These are phyloP conservation scores for Xestobium rufovillosum DNA, from an alignment of 2,888 invertebrate species.

Conservation along the genomic window DNA sequence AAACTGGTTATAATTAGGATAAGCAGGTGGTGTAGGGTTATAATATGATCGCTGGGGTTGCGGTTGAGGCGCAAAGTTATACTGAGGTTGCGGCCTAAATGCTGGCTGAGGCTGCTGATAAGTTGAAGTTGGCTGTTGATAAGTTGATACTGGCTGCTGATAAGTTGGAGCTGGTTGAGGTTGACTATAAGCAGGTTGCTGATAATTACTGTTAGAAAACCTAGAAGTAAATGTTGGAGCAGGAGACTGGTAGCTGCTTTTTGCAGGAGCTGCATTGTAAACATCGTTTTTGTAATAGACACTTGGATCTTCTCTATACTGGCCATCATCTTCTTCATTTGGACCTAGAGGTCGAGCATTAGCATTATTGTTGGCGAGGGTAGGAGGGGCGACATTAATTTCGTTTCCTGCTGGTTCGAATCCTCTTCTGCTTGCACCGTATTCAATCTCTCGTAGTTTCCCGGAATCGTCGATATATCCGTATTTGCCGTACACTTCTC, in stretches of 20 bases:
- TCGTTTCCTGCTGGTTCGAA: slow-evolving; percentile 71
- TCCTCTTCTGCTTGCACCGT: slow-evolving; percentile 74
- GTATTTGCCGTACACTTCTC: slow-evolving; percentile 82
- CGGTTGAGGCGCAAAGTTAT: slow-evolving; percentile 34
- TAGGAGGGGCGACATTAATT: slow-evolving; percentile 79
- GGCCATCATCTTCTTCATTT: slow-evolving; percentile 74
- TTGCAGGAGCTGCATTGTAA: slow-evolving; percentile 33
- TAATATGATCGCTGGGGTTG: slow-evolving; percentile 16
- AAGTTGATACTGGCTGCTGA: slow-evolving; percentile 20
- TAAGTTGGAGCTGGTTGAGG: slow-evolving; percentile 28
- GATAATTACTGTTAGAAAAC: slow-evolving; percentile 4
- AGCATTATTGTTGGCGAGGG: slow-evolving; percentile 49
- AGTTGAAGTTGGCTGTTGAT: slow-evolving; percentile 31
- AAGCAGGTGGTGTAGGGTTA: slow-evolving; percentile 27
- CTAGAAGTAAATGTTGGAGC: slow-evolving; percentile 22
- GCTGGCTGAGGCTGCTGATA: slow-evolving; percentile 36
- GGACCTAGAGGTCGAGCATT: slow-evolving; percentile 43
- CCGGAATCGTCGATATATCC: slow-evolving; percentile 81
- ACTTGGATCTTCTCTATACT: slow-evolving; percentile 76
- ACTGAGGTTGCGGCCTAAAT: slow-evolving; percentile 36
- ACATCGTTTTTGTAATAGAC: slow-evolving; percentile 65
- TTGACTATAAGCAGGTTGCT: slow-evolving; percentile 22
- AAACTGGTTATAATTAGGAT: slow-evolving; percentile 27
- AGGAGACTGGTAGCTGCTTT: slow-evolving; percentile 31
- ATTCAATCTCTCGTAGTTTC: slow-evolving; percentile 69